Conservation (phyloP, 2,888 invertebrate species). For the Acanthosepion pharaonis region DNA sequence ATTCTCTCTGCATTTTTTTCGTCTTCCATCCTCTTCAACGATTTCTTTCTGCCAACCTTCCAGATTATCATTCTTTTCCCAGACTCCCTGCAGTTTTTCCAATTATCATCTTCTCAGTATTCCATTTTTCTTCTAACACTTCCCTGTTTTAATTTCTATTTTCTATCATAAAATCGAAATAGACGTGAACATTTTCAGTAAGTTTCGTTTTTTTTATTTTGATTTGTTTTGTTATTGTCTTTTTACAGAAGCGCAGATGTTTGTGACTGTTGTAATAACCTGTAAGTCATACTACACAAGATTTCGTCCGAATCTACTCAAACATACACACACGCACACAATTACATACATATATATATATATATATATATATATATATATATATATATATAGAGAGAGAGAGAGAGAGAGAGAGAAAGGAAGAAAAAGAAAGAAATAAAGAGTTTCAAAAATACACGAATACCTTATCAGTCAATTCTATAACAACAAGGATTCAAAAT, state of each 20-base stretch:
- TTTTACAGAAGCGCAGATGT: neutral
- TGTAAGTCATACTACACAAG: neutral
- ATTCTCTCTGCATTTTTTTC: neutral
- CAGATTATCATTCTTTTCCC: too few species aligned
- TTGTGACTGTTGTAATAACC: neutral
- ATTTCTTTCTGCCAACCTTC: neutral
- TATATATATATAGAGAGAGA: too few species aligned
- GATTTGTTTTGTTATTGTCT: neutral
- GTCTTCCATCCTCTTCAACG: neutral
- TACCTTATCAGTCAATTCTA: too few species aligned
- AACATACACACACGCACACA: too few species aligned
- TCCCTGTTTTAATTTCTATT: neutral
- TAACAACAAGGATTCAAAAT: too few species aligned
- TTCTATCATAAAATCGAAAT: neutral
- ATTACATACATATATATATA: too few species aligned
- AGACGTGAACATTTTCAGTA: neutral
- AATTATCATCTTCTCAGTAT: neutral
- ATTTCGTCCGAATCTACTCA: too few species aligned
- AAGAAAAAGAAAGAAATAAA: too few species aligned
- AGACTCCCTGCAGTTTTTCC: neutral
- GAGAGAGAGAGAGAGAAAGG: too few species aligned
- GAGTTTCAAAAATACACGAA: too few species aligned
- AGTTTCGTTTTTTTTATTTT: neutral
- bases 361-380: too few species aligned
- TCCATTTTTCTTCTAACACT: neutral